Conservation (phyloP, 1,140 invertebrate species). For the Cepaea nemoralis region DNA sequence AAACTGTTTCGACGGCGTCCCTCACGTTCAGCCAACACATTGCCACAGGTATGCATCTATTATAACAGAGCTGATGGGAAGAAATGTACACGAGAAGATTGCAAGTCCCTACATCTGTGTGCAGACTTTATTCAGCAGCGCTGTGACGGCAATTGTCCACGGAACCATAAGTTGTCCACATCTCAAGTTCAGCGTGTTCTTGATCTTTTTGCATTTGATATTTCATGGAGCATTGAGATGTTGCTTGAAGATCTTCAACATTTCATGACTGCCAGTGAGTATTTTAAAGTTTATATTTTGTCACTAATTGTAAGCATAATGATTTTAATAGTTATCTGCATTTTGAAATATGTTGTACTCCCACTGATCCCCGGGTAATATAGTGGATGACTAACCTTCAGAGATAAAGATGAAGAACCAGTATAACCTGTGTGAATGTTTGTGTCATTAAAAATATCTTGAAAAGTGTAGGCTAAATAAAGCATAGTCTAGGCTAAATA, state of each 20-base stretch:
- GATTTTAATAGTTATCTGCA: too few species aligned
- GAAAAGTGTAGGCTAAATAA: too few species aligned
- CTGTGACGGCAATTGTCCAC: neutral
- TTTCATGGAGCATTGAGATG: neutral
- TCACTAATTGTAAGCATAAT: too few species aligned
- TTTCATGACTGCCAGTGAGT: neutral
- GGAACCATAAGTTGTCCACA: neutral
- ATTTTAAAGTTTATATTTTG: too few species aligned
- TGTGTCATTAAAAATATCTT: too few species aligned
- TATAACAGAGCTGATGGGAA: conserved; percentile 22
- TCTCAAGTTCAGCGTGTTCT: neutral
- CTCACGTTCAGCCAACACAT: neutral
- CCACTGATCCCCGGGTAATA: too few species aligned
- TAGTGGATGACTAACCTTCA: too few species aligned
- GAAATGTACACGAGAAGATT: conserved; percentile 1
- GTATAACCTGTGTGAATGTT: too few species aligned
- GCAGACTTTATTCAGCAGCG: conserved; percentile 10
- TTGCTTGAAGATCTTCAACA: neutral
- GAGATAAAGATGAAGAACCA: too few species aligned
- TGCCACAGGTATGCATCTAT: conserved; percentile 31
- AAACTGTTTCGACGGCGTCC: conserved; percentile 12
- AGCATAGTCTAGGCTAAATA: too few species aligned
- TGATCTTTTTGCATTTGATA: neutral
- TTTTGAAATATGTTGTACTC: too few species aligned
- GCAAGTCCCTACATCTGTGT: conserved; percentile 21